phyloP scores from a whole-genome alignment of 2,888 invertebrate species.

The Acleris literana region DNA sequence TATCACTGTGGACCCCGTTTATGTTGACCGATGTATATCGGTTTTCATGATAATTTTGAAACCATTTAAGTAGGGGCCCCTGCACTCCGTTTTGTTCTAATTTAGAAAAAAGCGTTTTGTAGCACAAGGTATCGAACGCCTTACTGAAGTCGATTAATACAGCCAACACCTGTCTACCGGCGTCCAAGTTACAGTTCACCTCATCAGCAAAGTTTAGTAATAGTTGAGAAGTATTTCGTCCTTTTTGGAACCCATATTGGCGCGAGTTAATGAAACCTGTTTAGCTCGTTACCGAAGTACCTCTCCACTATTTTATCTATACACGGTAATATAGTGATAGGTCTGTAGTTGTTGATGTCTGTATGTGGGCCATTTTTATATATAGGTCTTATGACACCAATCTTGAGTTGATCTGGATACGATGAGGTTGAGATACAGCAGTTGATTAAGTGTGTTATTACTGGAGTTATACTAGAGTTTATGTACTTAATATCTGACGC shows the following conservation, averaged over 20 bases:
- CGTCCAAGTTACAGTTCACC: background rate
- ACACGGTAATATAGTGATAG: background rate
- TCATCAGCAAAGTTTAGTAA: background rate
- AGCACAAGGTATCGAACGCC: background rate
- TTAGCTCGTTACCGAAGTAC: background rate
- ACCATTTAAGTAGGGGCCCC: background rate
- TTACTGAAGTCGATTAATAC: conserved; percentile 1
- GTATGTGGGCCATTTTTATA: background rate
- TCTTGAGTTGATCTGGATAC: no score
- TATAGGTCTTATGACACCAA: no score
- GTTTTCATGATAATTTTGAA: background rate
- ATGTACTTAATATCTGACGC: no score
- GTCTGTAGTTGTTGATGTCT: background rate
- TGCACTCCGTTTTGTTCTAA: background rate
- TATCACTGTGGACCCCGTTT: background rate
- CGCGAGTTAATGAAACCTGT: background rate
- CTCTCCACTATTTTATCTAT: background rate
- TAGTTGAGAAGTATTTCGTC: background rate
- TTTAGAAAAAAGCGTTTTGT: background rate
- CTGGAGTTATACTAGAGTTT: no score
- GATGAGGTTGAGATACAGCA: no score
- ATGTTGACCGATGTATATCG: background rate
- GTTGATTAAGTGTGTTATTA: no score
- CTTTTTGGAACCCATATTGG: background rate
- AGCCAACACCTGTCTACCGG: background rate